phyloP scores from a whole-genome alignment of 2,113 vertebrate genomes.

The Tringa solitaria region DNA sequence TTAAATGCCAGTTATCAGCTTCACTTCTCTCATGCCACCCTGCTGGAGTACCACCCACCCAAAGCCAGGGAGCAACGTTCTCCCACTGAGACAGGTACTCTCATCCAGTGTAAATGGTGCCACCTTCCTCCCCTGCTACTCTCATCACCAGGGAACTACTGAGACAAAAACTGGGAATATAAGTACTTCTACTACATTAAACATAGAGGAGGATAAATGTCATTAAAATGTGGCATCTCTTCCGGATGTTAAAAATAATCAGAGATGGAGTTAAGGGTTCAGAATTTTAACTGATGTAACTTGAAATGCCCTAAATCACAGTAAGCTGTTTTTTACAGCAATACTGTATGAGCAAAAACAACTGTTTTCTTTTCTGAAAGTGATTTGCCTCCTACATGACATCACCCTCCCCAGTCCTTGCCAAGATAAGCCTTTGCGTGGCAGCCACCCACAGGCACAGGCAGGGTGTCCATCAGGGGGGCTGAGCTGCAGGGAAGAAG shows the following conservation, averaged over 20 bases:
- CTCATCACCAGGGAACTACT: neutral
- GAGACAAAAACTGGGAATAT: neutral
- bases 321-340: neutral
- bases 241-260: neutral
- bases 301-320: neutral
- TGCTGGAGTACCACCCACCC: neutral
- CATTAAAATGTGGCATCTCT: neutral
- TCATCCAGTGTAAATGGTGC: accelerated
- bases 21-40: neutral
- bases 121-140: neutral
- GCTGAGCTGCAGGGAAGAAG: neutral
- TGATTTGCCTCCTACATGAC: neutral
- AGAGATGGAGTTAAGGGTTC: neutral
- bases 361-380: neutral
- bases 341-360: neutral
- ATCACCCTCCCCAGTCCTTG: neutral
- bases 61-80: neutral
- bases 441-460: neutral
- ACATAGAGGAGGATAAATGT: too few species aligned
- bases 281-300: neutral
- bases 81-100: neutral
- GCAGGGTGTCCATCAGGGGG: neutral
- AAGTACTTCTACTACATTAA: neutral
- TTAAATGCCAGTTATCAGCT: neutral
- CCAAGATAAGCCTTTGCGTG: accelerated